Evolutionary conservation across 1,140 invertebrate species (phyloP).

Genomic region (Drosophila aff.): DNA sequence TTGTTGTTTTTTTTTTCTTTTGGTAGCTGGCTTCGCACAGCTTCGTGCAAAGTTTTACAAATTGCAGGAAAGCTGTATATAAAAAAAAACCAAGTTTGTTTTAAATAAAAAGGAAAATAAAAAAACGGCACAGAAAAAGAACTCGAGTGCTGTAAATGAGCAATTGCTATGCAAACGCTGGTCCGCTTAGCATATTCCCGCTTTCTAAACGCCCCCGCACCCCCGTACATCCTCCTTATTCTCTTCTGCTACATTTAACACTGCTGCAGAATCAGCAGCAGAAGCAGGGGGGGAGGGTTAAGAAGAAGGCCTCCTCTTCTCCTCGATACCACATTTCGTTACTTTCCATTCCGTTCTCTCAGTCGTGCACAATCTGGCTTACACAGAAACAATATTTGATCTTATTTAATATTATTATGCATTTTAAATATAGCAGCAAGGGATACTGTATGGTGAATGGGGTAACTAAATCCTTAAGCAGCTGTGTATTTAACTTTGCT

Average conservation of each 20-base stretch:
- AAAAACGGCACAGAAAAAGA: constrained; percentile 23
- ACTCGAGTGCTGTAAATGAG: constrained; percentile 60
- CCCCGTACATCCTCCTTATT: not conserved
- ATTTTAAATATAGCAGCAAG: not conserved
- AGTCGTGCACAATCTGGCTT: not conserved
- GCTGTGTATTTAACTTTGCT: not conserved
- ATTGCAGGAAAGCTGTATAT: constrained; percentile 39
- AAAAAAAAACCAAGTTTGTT: constrained; percentile 38
- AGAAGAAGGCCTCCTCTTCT: constrained; percentile 1
- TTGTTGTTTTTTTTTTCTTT: not conserved
- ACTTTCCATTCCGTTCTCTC: constrained; percentile 19
- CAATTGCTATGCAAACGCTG: constrained; percentile 80
- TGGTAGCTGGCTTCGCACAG: constrained; percentile 1
- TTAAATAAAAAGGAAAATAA: constrained; percentile 30
- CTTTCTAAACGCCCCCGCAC: constrained; percentile 70
- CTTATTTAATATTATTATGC: not conserved
- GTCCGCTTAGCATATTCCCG: constrained; percentile 75
- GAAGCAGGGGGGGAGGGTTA: not conserved
- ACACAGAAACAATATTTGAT: constrained; percentile 2
- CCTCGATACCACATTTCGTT: constrained; percentile 21
- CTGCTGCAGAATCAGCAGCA: constrained; percentile 17
- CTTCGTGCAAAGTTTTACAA: constrained; percentile 51
- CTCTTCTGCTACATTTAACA: constrained; percentile 73
- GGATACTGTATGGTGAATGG: no score
- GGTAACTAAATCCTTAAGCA: not conserved